A percentile compares a stretch with the other conserved stretches of the same genome.
These are phyloP conservation scores for Tragelaphus imberbis DNA, from an alignment of 2,113 vertebrate genomes.

Conservation along the genomic window DNA sequence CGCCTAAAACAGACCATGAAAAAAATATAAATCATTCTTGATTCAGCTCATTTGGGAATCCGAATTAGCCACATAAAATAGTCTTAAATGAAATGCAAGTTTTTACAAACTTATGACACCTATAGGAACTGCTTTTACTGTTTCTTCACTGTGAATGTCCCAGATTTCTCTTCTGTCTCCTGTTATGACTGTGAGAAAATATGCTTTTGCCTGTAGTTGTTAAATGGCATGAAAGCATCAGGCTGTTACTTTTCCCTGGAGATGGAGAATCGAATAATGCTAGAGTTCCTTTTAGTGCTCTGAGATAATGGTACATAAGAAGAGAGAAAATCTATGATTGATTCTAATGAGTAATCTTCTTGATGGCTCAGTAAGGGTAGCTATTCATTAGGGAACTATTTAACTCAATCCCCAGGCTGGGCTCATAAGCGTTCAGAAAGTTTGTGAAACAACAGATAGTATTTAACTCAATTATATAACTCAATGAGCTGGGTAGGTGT, in stretches of 20 bases:
- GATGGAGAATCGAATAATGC: not conserved
- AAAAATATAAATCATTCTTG: not conserved
- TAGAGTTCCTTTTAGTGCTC: not conserved
- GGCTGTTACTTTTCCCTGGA: not conserved
- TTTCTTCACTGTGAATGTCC: not conserved
- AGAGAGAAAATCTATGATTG: not conserved
- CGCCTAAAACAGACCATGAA: not conserved
- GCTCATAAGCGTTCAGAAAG: slow-evolving; percentile 8
- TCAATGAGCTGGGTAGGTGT: not conserved
- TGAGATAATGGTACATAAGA: not conserved
- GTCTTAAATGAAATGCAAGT: not conserved
- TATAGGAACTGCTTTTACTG: not conserved
- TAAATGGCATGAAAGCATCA: not conserved
- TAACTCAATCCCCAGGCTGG: not conserved
- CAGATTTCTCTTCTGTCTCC: slow-evolving; percentile 6
- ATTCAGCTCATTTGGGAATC: not conserved
- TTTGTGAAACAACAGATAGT: slow-evolving; percentile 14
- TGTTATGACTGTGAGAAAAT: not conserved
- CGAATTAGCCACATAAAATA: not conserved
- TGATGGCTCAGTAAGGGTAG: not conserved
- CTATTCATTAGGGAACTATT: slow-evolving; percentile 1
- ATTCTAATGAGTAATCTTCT: slow-evolving; percentile 17
- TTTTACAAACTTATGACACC: slow-evolving; percentile 1
- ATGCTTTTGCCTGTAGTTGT: not conserved
- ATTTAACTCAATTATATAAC: not conserved